phyloP scores from a whole-genome alignment of 2,797 vertebrate species.

The Australoheros facetus region DNA sequence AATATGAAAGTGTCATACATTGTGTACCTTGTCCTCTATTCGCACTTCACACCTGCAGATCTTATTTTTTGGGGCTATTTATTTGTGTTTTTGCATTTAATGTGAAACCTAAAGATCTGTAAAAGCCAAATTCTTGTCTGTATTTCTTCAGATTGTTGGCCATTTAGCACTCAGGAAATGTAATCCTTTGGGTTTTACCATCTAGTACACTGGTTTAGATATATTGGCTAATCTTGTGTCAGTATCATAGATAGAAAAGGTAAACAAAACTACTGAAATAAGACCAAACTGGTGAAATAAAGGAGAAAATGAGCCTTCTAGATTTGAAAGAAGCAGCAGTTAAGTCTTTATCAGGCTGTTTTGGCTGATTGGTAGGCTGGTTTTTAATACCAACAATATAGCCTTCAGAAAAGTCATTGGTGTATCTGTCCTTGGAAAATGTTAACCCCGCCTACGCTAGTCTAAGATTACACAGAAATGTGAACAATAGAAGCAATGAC shows the following conservation, averaged over 20 bases:
- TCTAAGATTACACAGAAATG: not conserved
- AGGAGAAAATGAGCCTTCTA: not conserved
- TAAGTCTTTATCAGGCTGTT: slow-evolving; percentile 19
- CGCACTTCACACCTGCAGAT: too few relatives aligned
- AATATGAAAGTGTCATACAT: too few relatives aligned
- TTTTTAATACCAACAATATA: not conserved
- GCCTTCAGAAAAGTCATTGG: not conserved
- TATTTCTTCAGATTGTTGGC: not conserved
- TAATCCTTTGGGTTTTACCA: not conserved
- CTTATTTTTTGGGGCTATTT: too few relatives aligned
- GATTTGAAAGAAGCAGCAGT: not conserved
- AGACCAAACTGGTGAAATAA: not conserved
- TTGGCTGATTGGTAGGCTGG: not conserved
- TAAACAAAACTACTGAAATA: not conserved
- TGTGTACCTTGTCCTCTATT: too few relatives aligned
- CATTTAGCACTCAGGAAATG: not conserved
- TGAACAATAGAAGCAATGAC: slow-evolving; percentile 17
- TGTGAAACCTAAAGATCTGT: not conserved
- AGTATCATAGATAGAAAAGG: not conserved
- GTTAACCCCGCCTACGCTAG: not conserved
- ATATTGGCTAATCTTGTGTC: not conserved
- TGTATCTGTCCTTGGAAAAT: slow-evolving; percentile 5
- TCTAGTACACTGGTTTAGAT: not conserved
- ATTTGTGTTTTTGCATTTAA: too few relatives aligned
- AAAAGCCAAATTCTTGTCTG: not conserved